Evolutionary conservation across 2,797 vertebrate genomes (phyloP).

Genomic region (Microtus agrestis): DNA sequence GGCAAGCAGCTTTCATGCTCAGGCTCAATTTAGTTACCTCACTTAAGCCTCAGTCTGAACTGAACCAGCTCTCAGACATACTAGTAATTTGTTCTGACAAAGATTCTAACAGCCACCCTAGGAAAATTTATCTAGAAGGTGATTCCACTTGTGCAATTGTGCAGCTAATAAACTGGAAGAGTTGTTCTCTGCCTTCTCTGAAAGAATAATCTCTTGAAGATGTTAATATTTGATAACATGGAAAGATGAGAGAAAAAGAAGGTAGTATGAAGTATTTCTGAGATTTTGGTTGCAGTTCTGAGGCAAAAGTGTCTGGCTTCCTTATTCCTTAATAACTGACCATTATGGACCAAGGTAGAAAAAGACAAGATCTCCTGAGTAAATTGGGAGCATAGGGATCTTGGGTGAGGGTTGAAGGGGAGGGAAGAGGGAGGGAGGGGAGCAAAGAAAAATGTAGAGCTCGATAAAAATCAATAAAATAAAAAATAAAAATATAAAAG

Average conservation of each 20-base stretch:
- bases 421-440: too few species aligned
- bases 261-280: neutral
- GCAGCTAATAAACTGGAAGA: neutral
- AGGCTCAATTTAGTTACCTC: neutral
- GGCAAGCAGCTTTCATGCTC: neutral
- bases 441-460: too few species aligned
- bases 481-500: too few species aligned
- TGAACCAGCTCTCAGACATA: neutral
- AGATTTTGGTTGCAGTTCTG: neutral
- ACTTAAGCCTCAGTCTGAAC: neutral
- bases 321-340: neutral
- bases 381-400: too few species aligned
- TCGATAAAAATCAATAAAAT: too few species aligned
- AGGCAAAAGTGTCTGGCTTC: neutral
- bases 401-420: too few species aligned
- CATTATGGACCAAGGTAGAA: neutral
- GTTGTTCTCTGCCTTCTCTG: neutral
- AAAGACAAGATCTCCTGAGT: neutral
- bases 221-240: constrained; percentile 26
- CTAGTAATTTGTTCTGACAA: constrained; percentile 31
- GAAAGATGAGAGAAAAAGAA: constrained; percentile 20
- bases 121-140: neutral
- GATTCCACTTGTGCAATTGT: neutral
- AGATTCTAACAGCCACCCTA: neutral
- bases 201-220: neutral